Evolutionary conservation across 2,888 invertebrate genomes (phyloP).

Genomic region (Mellilla xanthometata): DNA sequence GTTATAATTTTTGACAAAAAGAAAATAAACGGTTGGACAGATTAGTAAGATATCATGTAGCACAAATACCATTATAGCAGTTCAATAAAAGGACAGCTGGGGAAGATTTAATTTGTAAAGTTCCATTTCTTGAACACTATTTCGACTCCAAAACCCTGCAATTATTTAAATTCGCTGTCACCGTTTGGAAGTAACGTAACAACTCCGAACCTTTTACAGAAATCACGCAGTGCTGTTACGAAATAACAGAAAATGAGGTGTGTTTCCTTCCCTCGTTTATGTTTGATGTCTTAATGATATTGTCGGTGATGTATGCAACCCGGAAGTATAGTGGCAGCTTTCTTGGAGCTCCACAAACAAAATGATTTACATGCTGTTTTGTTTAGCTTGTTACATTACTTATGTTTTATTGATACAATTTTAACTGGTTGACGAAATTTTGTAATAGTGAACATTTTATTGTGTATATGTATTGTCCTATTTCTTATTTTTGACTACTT

Average conservation of each 20-base stretch:
- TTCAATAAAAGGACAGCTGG: too few relatives aligned
- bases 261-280: slow-evolving; percentile 54
- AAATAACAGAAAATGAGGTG: slow-evolving; percentile 60
- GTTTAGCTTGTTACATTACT: slow-evolving; percentile 5
- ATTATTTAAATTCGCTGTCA: slow-evolving; percentile 29
- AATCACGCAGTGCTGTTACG: slow-evolving; percentile 57
- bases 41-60: too few relatives aligned
- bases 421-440: too few relatives aligned
- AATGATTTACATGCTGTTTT: slow-evolving; percentile 21
- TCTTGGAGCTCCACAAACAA: slow-evolving; percentile 32
- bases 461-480: too few relatives aligned
- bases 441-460: too few relatives aligned
- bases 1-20: too few relatives aligned
- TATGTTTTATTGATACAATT: too few relatives aligned
- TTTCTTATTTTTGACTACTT: too few relatives aligned
- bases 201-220: slow-evolving; percentile 47
- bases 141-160: slow-evolving; percentile 18
- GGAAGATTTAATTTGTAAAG: slow-evolving; percentile 5
- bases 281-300: slow-evolving; percentile 74
- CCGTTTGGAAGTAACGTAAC: slow-evolving; percentile 28
- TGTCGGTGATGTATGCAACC: slow-evolving; percentile 65
- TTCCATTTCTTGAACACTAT: slow-evolving; percentile 8
- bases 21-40: too few relatives aligned
- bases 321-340: slow-evolving; percentile 58
- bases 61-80: too few relatives aligned